Base-by-base conservation (phyloP, 2,113 vertebrate genomes). In the Corythaeola cristata region DNA sequence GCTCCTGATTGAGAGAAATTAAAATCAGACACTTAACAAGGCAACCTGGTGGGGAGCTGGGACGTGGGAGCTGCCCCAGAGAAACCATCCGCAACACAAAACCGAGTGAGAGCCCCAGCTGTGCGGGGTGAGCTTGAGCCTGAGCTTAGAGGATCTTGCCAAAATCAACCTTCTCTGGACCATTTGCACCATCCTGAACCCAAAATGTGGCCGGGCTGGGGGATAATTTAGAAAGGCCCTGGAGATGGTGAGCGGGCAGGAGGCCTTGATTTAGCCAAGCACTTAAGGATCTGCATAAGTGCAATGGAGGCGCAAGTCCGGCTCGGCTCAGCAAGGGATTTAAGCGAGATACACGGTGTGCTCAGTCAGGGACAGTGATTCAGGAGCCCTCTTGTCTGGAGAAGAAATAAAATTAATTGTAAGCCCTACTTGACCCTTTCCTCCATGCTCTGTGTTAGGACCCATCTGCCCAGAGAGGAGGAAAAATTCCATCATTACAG, bases 1-100 rank as follows among this genome's bases (percentile, higher is more conserved):
- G 89, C 89, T 96, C 84, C 71, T 96, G 86, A 85, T 41, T 37
- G 96, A 93, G 62, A 89, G 96, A 91, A 96, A 97, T 97, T 97
- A 95, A 96, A 95, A 82, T 66, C 94, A 92, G 94, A 92, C 89
- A 79, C 91, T 96, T 92, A 96, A 95, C 37, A 56, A 96, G 91
- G 81, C 92, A 95, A 71, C 84, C 79, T 53, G 88, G 80, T 87
- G 76, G 30, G 77, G 90, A 77, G 90, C 41, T 0, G 35, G 84
- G 77, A 93, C 5, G 32, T 1, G 6, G 87, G 86, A 82, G 82
- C 82, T 86, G 88, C 85, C 72, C 72, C 12, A 3, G 71, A 85
- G 85, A 92, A 91, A 32, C 27, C 62, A 41, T 66, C 41, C 15
- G 5, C 32, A 30, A 59, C 32, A 41, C 53, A 64, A 68, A 88